Conservation (phyloP, 1,140 invertebrate genomes). For the Lasioglossum albipes region DNA sequence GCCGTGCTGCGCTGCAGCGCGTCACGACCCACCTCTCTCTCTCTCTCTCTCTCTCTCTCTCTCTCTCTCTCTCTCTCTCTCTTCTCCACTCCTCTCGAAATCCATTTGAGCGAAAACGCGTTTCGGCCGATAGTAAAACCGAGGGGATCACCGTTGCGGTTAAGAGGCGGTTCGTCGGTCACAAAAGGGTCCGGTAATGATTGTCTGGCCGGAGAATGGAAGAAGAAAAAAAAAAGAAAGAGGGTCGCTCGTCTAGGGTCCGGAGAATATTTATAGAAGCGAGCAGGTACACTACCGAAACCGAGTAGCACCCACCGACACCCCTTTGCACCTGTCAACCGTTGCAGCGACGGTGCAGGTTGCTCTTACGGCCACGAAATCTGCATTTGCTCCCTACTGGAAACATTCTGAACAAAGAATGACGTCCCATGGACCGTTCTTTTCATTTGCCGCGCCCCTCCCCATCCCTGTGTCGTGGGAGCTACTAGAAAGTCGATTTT, state of each 20-base stretch:
- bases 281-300: slow-evolving; percentile 57
- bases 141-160: slow-evolving; percentile 51
- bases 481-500: not conserved
- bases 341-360: slow-evolving; percentile 66
- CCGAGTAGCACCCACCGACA: slow-evolving; percentile 59
- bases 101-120: slow-evolving; percentile 14
- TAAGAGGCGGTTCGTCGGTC: slow-evolving; percentile 53
- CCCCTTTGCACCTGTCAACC: slow-evolving; percentile 71
- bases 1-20: too few relatives aligned
- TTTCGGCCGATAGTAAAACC: slow-evolving; percentile 31
- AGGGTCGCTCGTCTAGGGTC: slow-evolving; percentile 65
- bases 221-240: slow-evolving; percentile 53
- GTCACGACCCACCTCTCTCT: too few relatives aligned
- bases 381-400: slow-evolving; percentile 65
- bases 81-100: not conserved
- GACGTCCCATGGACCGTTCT: not conserved
- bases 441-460: not conserved
- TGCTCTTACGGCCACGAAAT: slow-evolving; percentile 62
- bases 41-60: not conserved
- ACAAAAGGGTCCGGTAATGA: slow-evolving; percentile 70
- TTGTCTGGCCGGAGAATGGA: slow-evolving; percentile 36
- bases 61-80: not conserved
- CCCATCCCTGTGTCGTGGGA: not conserved
- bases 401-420: slow-evolving; percentile 27
- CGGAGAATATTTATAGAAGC: slow-evolving; percentile 67